phyloP scores from a whole-genome alignment of 2,113 vertebrate species.

The Anas platyrhynchos region DNA sequence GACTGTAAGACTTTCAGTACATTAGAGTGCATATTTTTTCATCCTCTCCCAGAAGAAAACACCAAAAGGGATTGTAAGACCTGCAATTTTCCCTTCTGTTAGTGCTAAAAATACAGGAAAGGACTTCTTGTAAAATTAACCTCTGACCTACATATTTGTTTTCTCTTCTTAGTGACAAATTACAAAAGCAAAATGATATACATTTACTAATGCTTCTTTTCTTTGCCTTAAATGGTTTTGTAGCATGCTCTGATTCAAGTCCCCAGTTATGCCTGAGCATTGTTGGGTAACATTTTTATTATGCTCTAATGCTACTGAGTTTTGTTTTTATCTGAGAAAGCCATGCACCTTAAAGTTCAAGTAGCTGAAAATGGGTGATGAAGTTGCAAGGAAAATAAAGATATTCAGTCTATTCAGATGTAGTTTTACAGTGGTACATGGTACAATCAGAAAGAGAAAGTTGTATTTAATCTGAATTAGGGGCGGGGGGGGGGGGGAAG shows the following conservation, averaged over 20 bases:
- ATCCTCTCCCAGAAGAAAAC: background rate
- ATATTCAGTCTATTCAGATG: background rate
- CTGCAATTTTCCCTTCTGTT: background rate
- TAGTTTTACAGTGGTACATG: background rate
- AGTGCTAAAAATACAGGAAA: background rate
- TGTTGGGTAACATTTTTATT: background rate
- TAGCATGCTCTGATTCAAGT: background rate
- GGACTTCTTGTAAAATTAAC: background rate
- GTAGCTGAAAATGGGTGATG: background rate
- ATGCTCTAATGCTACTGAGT: background rate
- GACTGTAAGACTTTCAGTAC: background rate
- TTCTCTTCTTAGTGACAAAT: slow-evolving; percentile 32
- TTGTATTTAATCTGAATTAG: background rate
- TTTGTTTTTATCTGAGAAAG: background rate
- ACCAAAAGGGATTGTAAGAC: background rate
- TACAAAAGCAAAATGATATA: background rate
- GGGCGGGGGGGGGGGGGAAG: background rate
- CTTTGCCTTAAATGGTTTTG: background rate
- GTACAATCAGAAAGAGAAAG: background rate
- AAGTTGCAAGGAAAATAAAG: background rate
- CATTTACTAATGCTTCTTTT: background rate
- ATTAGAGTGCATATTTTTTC: background rate
- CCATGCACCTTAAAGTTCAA: background rate
- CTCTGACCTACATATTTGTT: background rate
- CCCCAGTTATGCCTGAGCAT: background rate